Conservation (phyloP, 2,888 invertebrate species). For the Drosophila demipolita region DNA sequence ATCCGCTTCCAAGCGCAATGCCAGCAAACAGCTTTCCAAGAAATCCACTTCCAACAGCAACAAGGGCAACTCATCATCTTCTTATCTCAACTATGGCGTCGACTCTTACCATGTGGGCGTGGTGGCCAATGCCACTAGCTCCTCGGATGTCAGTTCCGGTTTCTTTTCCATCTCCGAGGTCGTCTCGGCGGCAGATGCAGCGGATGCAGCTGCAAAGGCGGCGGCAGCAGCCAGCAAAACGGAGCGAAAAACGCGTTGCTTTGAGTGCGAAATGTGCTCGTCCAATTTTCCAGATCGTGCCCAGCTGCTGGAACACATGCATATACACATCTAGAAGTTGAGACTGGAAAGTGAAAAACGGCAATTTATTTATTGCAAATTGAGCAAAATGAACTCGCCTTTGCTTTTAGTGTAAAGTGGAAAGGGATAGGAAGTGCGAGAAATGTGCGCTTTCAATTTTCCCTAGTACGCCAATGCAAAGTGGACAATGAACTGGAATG, state of each 20-base stretch:
- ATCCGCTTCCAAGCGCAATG: constrained; percentile 29
- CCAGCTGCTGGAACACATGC: constrained; percentile 91
- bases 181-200: constrained; percentile 70
- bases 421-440: too few relatives aligned
- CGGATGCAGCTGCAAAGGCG: constrained; percentile 67
- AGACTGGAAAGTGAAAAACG: background rate
- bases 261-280: constrained; percentile 93
- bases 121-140: constrained; percentile 49
- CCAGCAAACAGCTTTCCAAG: constrained; percentile 41
- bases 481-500: background rate
- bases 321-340: constrained; percentile 88
- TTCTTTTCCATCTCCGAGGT: constrained; percentile 77
- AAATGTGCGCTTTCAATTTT: background rate
- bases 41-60: constrained; percentile 31
- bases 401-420: too few relatives aligned
- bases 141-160: constrained; percentile 63
- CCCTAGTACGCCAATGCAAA: too few relatives aligned
- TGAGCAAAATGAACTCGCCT: background rate
- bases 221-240: constrained; percentile 61
- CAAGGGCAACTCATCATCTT: constrained; percentile 32
- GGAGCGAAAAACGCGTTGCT: constrained; percentile 85
- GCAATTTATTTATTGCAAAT: background rate
- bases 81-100: constrained; percentile 69
- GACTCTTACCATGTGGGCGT: constrained; percentile 66
- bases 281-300: constrained; percentile 90